Evolutionary conservation across 2,888 invertebrate species (phyloP).

Genomic region (Metellina segmentata): DNA sequence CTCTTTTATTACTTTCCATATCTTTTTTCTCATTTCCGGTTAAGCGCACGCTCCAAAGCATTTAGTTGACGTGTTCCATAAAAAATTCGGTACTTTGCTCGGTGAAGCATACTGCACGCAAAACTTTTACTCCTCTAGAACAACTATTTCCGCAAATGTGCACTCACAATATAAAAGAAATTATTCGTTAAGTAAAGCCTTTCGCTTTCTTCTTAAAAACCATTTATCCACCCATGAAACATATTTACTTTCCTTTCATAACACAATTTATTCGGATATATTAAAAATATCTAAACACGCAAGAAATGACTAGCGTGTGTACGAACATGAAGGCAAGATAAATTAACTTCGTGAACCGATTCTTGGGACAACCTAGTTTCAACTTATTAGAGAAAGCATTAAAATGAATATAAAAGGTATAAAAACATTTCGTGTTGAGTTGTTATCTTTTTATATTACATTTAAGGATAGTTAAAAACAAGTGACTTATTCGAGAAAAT

Average conservation of each 20-base stretch:
- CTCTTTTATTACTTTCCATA: constrained; percentile 37
- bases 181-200: not conserved
- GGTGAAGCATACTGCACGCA: constrained; percentile 49
- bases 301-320: not conserved
- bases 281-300: not conserved
- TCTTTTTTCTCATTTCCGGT: constrained; percentile 10
- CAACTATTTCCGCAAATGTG: too few relatives aligned
- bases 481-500: too few relatives aligned
- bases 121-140: not conserved
- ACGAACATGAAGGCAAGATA: not conserved
- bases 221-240: not conserved
- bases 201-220: constrained; percentile 1
- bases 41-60: constrained; percentile 10
- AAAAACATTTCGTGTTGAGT: too few relatives aligned
- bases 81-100: constrained; percentile 4
- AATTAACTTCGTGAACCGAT: not conserved
- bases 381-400: not conserved
- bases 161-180: too few relatives aligned
- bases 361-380: not conserved
- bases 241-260: not conserved
- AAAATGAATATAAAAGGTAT: not conserved
- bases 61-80: constrained; percentile 4
- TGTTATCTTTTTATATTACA: too few relatives aligned
- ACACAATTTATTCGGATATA: not conserved
- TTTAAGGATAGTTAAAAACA: too few relatives aligned